A percentile compares a stretch with the other conserved stretches of the same genome.
Conservation (phyloP, 2,113 vertebrate genomes). For the Pituophis catenifer region DNA sequence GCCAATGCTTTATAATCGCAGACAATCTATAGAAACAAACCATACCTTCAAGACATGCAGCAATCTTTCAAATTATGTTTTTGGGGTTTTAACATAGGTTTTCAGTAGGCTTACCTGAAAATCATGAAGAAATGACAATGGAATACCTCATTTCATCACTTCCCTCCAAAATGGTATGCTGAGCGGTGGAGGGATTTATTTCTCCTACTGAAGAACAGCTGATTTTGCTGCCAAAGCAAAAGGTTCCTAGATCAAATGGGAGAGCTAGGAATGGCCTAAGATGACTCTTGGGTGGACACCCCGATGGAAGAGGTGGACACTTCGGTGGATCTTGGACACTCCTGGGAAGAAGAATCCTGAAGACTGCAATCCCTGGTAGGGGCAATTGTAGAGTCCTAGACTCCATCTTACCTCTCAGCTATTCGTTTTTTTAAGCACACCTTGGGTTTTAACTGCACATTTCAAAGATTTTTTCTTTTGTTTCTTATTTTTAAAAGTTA, state of each 20-base stretch:
- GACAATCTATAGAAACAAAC: neutral
- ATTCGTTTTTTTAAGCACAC: neutral
- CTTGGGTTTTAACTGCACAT: neutral
- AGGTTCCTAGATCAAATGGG: neutral
- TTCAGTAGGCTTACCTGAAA: neutral
- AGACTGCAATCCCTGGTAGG: neutral
- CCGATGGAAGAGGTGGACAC: no score
- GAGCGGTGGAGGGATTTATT: neutral
- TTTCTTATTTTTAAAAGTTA: neutral
- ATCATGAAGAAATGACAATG: neutral
- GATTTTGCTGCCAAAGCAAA: neutral
- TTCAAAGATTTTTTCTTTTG: neutral
- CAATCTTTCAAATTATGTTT: neutral
- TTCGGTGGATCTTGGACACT: neutral
- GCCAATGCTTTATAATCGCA: neutral
- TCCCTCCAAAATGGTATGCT: neutral
- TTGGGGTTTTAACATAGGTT: neutral
- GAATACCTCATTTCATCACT: neutral
- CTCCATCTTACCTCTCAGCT: neutral
- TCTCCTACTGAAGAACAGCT: neutral
- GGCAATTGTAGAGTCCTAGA: neutral
- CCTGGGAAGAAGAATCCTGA: no score
- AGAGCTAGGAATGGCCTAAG: neutral
- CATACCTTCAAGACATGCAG: neutral
- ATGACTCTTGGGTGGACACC: neutral